phyloP scores from a whole-genome alignment of 2,797 vertebrate species.

The Clamator glandarius region DNA sequence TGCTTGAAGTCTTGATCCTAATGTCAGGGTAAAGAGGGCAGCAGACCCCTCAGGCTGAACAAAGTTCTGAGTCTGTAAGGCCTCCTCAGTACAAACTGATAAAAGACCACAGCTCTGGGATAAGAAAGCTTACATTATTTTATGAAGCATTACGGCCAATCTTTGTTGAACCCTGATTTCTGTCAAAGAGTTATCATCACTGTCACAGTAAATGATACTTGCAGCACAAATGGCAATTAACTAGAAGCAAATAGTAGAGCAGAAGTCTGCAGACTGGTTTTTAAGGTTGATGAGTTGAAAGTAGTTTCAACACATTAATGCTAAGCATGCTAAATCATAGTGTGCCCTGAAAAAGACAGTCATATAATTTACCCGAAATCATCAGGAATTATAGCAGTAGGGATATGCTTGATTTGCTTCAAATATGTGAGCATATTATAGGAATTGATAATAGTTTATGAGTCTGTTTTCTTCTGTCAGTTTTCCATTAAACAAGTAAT shows the following conservation, averaged over 20 bases:
- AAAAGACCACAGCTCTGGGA: conserved; percentile 6
- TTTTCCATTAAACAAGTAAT: conserved; percentile 32
- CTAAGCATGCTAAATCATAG: conserved; percentile 30
- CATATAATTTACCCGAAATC: conserved; percentile 13
- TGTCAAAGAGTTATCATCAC: conserved; percentile 49
- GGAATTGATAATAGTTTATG: not conserved
- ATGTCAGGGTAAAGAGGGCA: not conserved
- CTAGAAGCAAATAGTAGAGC: conserved; percentile 61
- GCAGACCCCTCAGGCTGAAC: not conserved
- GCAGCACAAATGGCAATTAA: conserved; percentile 65
- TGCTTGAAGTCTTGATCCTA: not conserved
- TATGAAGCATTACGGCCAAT: not conserved
- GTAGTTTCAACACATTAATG: conserved; percentile 49
- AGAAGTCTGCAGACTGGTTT: conserved; percentile 53
- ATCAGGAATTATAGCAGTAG: not conserved
- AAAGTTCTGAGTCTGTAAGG: not conserved
- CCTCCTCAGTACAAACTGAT: not conserved
- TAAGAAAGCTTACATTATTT: conserved; percentile 10
- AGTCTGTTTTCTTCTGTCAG: not conserved
- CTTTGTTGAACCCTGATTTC: conserved; percentile 54
- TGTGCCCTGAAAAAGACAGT: conserved; percentile 8
- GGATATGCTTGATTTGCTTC: not conserved
- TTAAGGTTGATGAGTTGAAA: conserved; percentile 62
- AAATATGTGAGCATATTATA: not conserved
- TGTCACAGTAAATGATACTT: conserved; percentile 67